These are phyloP conservation scores for Anthophora plumipes DNA, from an alignment of 2,888 invertebrate genomes.

Conservation along the genomic window DNA sequence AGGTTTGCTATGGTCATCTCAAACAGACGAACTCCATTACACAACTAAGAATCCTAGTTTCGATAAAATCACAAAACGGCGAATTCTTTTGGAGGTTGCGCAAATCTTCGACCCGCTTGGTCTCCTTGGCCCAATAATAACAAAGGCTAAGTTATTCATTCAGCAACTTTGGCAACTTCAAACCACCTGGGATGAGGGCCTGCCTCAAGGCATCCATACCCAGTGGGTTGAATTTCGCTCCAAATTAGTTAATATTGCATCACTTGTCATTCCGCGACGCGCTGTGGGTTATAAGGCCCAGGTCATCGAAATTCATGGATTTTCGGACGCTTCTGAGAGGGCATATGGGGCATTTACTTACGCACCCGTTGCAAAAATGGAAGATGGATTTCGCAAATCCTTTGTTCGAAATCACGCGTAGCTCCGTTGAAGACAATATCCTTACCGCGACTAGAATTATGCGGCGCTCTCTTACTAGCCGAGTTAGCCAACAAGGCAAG, in stretches of 20 bases:
- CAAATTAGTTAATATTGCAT: background rate
- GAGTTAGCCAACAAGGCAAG: background rate
- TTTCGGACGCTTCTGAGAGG: background rate
- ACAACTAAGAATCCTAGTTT: background rate
- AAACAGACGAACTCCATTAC: background rate
- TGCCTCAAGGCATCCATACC: background rate
- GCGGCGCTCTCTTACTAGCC: background rate
- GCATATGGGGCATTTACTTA: constrained; percentile 8
- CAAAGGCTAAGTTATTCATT: constrained; percentile 7
- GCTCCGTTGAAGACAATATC: too few relatives aligned
- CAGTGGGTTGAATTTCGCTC: background rate
- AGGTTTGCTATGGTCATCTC: background rate
- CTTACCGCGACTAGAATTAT: too few relatives aligned
- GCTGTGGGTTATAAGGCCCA: background rate
- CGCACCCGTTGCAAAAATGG: background rate
- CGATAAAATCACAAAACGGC: constrained; percentile 3
- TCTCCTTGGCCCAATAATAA: constrained; percentile 14
- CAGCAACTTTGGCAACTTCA: constrained; percentile 26
- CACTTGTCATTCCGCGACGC: background rate
- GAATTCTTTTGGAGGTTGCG: constrained; percentile 11
- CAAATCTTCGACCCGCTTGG: constrained; percentile 27
- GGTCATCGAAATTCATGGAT: constrained; percentile 1
- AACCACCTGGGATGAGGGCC: constrained; percentile 13
- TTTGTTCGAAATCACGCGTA: too few relatives aligned
- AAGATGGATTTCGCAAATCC: background rate